Base-by-base conservation (phyloP, 2,113 vertebrate genomes). In the Helogale parvula region DNA sequence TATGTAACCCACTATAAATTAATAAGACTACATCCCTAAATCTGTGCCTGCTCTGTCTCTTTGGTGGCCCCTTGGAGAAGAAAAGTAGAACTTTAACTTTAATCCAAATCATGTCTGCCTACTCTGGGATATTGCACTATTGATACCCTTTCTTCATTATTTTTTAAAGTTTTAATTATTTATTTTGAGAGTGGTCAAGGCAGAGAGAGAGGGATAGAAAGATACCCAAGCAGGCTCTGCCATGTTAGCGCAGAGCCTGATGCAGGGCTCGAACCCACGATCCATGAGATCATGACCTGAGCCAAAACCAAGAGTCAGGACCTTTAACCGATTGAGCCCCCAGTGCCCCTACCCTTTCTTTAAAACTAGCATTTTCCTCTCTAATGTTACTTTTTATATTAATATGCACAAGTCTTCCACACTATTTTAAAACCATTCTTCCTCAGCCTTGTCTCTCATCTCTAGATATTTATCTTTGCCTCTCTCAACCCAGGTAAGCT, bases 1-100 rank as follows among this genome's bases (percentile, higher is more conserved):
- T 98, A 97, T 71, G 47, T 96, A 97, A 97, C 76, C 76, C 76
- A 95, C 94, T 96, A 74, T 94, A 95, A 98, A 95, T 97, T 97
- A 97, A 97, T 96, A 97, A 90, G 14, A 92, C 85, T 90, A 88
- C 76, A 80, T 85, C 38, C 60, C 35, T 80, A 86, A 97, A 81
- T 92, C 76, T 96, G 87, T 95, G 83, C 17, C 84, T 52, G 5
- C 27, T 94, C 81, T 90, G 65, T 90, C 69, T 95, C 86, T 88
- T 94, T 95, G 86, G 92, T 71, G 38, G 33, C 50, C 45, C 77
- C 79, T 87, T 60, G 74, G 72, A 97, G 31, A 25, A 90, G 88
- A 82, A 95, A 90, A 90, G 50, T 92, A 82, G 90, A 97, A 71
- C 35, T 71, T 96, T 69, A 76, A 71, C 45, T 82, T 97, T 71